Base-by-base conservation (phyloP, 2,888 invertebrate genomes). In the Aporophyla nigra region DNA sequence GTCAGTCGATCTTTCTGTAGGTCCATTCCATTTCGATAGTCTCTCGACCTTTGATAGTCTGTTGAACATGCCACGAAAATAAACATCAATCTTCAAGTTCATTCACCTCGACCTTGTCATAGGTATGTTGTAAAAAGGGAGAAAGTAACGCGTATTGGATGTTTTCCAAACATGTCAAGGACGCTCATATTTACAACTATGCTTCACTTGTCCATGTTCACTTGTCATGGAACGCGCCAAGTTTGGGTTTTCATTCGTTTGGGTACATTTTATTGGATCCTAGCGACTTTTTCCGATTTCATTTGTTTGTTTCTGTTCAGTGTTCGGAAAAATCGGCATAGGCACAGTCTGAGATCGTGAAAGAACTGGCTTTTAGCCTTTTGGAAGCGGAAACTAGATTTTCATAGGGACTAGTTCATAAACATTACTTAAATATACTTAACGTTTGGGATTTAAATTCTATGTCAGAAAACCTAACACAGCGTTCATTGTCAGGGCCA, bases 161-260 rank as follows among this genome's bases (percentile, higher is more conserved):
- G 59, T 80, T 72, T 78, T 86, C 86, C 86, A 87, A 82, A 61
- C 21, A 66, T 82, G 86, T 70, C 86, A 87, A 86, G 88, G 86
- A 67, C 86, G 66, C 33, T 16, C 74, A 78, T 86, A 87, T 81
- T 80, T 80, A 80, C 80, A 66, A 74, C 59, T 68, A 27, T 56
- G 59, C 68, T 65, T 67, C 62, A 56, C 46, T 71, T 65, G 70
- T 73, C 40, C 53, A 59, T 58, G 68, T 74, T 53, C 51, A 46
- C 67, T 71, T 65, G 56, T 53, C 56, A 71, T 71, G 66, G 85
- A 62, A 54, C n/a, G 40, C 71, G 73, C 69, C 71, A 76, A 74
- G 77, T 66, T 69, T 62, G 19, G 10, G 49, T 54, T 62, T 81
- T 68, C 70, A 71, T 84, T 68, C 59, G 56, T 51, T 74, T 68